Percentiles rank a stretch among this genome's conserved stretches.
Conservation (phyloP, 2,888 invertebrate genomes). For the Onthophagus sagittarius region DNA sequence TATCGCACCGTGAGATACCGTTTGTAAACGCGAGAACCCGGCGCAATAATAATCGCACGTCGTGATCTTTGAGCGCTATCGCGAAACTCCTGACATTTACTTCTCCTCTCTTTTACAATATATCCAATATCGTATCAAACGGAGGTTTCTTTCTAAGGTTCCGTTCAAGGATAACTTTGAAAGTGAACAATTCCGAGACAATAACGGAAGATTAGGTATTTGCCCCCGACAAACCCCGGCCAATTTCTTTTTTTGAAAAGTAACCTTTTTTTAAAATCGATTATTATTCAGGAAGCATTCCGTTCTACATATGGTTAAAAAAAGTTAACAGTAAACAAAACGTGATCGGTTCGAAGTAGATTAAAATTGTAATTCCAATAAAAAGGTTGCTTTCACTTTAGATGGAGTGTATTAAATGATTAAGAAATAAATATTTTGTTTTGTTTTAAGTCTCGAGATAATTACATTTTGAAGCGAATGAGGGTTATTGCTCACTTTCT, state of each 20-base stretch:
- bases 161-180: conserved; percentile 19
- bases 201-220: background rate
- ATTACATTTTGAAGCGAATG: background rate
- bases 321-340: background rate
- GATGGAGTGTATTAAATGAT: background rate
- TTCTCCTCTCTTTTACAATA: conserved; percentile 5
- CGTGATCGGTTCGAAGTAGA: background rate
- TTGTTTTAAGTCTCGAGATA: background rate
- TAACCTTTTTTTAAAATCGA: background rate
- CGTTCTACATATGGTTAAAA: background rate
- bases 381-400: background rate
- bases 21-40: background rate
- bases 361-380: background rate
- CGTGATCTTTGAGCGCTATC: background rate
- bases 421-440: background rate
- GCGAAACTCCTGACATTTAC: conserved; percentile 18
- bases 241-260: background rate
- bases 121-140: conserved; percentile 12
- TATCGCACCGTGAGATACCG: conserved; percentile 1
- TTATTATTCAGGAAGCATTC: background rate
- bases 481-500: background rate
- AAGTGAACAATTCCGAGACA: conserved; percentile 16
- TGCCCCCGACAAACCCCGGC: background rate
- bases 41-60: background rate
- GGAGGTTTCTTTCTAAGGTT: background rate